Evolutionary conservation across 1,140 invertebrate species (phyloP), one percentile per base, ranked within the genome.

Genomic region (Metaphire vulgaris): DNA sequence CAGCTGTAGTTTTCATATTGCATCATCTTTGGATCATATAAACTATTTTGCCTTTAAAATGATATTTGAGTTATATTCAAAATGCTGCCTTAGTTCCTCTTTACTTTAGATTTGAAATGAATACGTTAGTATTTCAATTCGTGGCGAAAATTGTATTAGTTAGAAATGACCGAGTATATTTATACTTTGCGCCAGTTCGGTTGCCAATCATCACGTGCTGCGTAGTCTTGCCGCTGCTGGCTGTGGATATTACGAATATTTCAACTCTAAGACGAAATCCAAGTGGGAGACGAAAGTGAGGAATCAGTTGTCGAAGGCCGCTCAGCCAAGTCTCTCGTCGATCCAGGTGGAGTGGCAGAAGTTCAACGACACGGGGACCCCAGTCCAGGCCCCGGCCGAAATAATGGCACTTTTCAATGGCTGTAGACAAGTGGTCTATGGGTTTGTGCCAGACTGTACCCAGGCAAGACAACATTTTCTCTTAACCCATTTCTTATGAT

Each of bases 321-420:
- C 77, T 26, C 84, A 86, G 69, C 84, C 85, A 69, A 80, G 79
- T 1, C 74, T 85, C 66, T 85, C 83, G 12, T 82, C 82, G 33
- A 83, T 86, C 15, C 75, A 69, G 14, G 83, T 86, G 26, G 82
- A 83, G n/a, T 86, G 85, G 85, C 81, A 83, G 74, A 81, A 83
- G 72, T 79, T 81, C 77, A 81, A 83, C 68, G 78, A 81, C 28
- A 75, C 81, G 29, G 71, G 76, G 1, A 70, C 77, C 33, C 33
- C 79, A 1, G 69, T 83, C 2, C 84, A 85, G 72, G 85, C 85
- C 30, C 85, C 85, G 16, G 74, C 77, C 21, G 79, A 81, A 66
- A 83, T 86, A 32, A 83, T 81, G n/a, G 80, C 84, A 21, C 76
- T 86, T 12, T 86, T 85, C 74, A 85, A 78, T 79, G 84, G 85